These are phyloP conservation scores for Rhabdophis nuchalis DNA, from an alignment of 2,797 vertebrate genomes.

Conservation along the genomic window DNA sequence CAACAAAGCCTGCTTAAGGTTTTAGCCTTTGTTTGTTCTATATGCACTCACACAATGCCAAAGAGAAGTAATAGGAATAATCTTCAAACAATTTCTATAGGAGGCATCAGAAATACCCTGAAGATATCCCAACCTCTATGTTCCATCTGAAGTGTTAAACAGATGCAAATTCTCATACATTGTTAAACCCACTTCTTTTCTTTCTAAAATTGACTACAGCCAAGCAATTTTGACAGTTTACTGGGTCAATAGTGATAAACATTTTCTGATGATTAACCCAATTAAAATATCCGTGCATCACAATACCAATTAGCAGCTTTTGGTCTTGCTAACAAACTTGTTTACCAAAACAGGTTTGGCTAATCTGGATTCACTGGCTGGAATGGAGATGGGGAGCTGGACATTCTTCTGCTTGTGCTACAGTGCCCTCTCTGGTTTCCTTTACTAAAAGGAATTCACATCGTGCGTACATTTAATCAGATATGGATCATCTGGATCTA, in stretches of 20 bases:
- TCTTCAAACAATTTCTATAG: constrained; percentile 19
- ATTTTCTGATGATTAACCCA: constrained; percentile 43
- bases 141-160: constrained; percentile 28
- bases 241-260: constrained; percentile 41
- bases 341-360: constrained; percentile 39
- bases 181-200: background rate
- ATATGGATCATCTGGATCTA: background rate
- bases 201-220: constrained; percentile 37
- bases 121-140: constrained; percentile 25
- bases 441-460: constrained; percentile 28
- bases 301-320: constrained; percentile 34
- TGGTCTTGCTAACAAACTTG: constrained; percentile 25
- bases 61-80: background rate
- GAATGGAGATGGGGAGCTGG: background rate
- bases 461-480: constrained; percentile 24
- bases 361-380: constrained; percentile 27
- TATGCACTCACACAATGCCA: background rate
- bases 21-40: background rate
- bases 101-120: constrained; percentile 32
- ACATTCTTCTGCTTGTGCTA: constrained; percentile 42
- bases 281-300: constrained; percentile 51
- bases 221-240: constrained; percentile 53
- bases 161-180: constrained; percentile 24
- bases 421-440: constrained; percentile 60
- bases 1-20: background rate